Base-by-base conservation (phyloP, 2,797 vertebrate genomes). In the Acanthurus tractus region DNA sequence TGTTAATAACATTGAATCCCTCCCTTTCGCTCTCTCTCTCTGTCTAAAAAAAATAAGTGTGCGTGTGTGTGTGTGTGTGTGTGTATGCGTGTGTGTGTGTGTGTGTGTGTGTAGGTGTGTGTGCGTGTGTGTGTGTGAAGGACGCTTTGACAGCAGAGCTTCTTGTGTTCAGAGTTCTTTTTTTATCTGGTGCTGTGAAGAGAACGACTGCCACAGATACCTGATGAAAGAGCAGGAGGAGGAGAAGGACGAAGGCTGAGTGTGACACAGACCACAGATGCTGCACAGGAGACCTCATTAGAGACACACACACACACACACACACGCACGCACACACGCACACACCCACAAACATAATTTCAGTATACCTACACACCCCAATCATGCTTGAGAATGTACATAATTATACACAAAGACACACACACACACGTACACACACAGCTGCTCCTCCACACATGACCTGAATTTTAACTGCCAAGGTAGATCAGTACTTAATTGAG, bases 401-500 rank as follows among this genome's bases (percentile, higher is more conserved):
- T 29, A 34, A 23, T 42, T 18, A 46, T 53, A 65, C 52, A 74
- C 74, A 61, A 40, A 76, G 34, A 71, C 63, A 76, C 46, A 69
- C 48, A 52, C 20, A 25, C 2, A 59, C 18, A 63, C 36, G 53
- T 25, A 67, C 83, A 81, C 70, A 63, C 53, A 74, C 89, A 90
- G 82, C 85, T 92, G 88, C 84, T 90, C 83, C 79, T 79, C 58
- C 63, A 88, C 76, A 86, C 74, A 89, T 94, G 92, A 93, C 90
- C 93, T 91, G 88, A 92, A 93, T 94, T 90, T 86, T 85, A 91
- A 89, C 63, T 73, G 55, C 74, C 61, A 81, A 90, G 86, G 86
- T 89, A 85, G 78, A 92, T 88, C 77, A 83, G 65, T 49, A 66
- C 48, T 65, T 91, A 92, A 91, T 89, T 93, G 84, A 83, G 79